Percentiles rank a stretch among this genome's conserved stretches.
Conservation (phyloP, 2,797 vertebrate genomes). For the Acipenser ruthenus region DNA sequence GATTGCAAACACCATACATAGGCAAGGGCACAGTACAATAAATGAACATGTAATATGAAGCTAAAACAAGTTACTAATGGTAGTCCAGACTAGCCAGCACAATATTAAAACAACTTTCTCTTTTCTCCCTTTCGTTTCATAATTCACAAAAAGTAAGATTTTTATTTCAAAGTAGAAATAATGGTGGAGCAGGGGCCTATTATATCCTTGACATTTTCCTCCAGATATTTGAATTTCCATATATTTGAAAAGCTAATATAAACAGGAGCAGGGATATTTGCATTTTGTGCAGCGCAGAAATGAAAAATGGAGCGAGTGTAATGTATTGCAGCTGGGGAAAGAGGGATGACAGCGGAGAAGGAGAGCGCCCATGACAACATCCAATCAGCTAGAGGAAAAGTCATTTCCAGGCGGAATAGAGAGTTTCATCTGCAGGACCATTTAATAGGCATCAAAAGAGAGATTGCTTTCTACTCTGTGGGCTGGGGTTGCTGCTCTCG, state of each 20-base stretch:
- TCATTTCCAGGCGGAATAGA: conserved; percentile 69
- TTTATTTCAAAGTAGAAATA: conserved; percentile 41
- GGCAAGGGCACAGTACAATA: too few relatives aligned
- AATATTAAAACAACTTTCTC: too few relatives aligned
- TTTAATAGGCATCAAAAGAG: conserved; percentile 65
- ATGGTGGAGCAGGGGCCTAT: conserved; percentile 43
- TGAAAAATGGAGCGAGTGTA: conserved; percentile 64
- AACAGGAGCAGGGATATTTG: conserved; percentile 67
- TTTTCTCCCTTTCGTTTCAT: background rate
- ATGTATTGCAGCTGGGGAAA: conserved; percentile 57
- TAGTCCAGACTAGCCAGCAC: too few relatives aligned
- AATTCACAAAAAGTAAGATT: conserved; percentile 5
- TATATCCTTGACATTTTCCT: conserved; percentile 68
- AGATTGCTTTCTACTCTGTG: conserved; percentile 49
- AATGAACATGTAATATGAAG: too few relatives aligned
- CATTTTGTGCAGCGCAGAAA: conserved; percentile 60
- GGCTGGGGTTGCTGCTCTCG: conserved; percentile 1
- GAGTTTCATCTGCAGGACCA: conserved; percentile 63
- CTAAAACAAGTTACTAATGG: too few relatives aligned
- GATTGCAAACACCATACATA: too few relatives aligned
- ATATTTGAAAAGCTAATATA: conserved; percentile 78
- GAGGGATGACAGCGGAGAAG: conserved; percentile 62
- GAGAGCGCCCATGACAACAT: conserved; percentile 48
- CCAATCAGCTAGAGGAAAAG: conserved; percentile 59
- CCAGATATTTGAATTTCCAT: conserved; percentile 69